Percentiles rank a stretch among this genome's conserved stretches.
Evolutionary conservation across 2,113 vertebrate genomes (phyloP).

Genomic region (Urocolius indicus): DNA sequence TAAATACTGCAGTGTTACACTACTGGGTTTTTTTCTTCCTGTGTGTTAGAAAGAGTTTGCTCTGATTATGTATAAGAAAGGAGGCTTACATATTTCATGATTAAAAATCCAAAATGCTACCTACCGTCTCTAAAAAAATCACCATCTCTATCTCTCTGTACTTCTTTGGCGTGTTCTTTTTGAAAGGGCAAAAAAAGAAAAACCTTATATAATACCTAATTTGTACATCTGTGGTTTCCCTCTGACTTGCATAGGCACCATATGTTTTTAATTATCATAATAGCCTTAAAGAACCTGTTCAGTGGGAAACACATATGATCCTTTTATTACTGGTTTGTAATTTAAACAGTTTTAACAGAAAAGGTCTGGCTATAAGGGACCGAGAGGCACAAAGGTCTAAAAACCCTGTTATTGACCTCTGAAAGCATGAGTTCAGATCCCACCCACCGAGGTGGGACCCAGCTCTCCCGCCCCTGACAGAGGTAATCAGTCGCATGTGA

Average conservation of each 20-base stretch:
- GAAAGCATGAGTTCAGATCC: slow-evolving; percentile 78
- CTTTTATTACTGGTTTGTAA: slow-evolving; percentile 84
- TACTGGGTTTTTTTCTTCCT: slow-evolving; percentile 1
- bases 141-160: slow-evolving; percentile 66
- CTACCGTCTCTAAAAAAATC: slow-evolving; percentile 39
- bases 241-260: slow-evolving; percentile 82
- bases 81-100: slow-evolving; percentile 69
- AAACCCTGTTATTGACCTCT: slow-evolving; percentile 78
- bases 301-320: slow-evolving; percentile 81
- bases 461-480: slow-evolving; percentile 73
- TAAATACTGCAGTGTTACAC: slow-evolving; percentile 56
- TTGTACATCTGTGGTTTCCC: slow-evolving; percentile 87
- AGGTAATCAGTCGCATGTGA: slow-evolving; percentile 85
- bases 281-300: slow-evolving; percentile 92
- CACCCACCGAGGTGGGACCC: slow-evolving; percentile 78
- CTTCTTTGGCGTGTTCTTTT: slow-evolving; percentile 73
- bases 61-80: slow-evolving; percentile 61
- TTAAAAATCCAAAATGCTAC: slow-evolving; percentile 67
- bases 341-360: slow-evolving; percentile 84
- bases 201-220: slow-evolving; percentile 88
- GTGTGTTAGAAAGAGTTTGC: slow-evolving; percentile 45
- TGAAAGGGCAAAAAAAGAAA: slow-evolving; percentile 79
- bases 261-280: slow-evolving; percentile 95
- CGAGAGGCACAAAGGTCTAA: slow-evolving; percentile 75
- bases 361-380: slow-evolving; percentile 76